phyloP scores from a whole-genome alignment of 1,140 invertebrate genomes.

The Polyergus mexicanus region DNA sequence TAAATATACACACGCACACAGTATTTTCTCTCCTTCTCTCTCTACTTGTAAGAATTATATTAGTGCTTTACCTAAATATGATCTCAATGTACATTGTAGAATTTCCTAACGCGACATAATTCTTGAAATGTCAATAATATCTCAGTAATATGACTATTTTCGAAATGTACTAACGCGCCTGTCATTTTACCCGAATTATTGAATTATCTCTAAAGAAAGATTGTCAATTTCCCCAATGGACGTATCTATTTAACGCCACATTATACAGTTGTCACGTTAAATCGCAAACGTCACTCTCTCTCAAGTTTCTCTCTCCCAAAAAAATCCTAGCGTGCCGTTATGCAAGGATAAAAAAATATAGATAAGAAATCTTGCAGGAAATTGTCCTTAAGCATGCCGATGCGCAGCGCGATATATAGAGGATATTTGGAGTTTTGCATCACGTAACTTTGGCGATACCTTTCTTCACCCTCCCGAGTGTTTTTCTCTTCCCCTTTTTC shows the following conservation, averaged over 20 bases:
- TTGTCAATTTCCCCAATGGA: background rate
- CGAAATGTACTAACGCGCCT: background rate
- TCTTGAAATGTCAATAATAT: slow-evolving; percentile 4
- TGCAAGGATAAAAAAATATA: background rate
- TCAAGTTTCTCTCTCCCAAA: background rate
- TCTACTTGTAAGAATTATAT: slow-evolving; percentile 30
- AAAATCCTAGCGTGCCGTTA: background rate
- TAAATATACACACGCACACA: too few relatives aligned
- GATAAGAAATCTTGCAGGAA: slow-evolving; percentile 26
- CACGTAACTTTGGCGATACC: slow-evolving; percentile 23
- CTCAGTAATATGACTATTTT: background rate
- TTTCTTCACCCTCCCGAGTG: background rate
- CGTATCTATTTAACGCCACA: background rate
- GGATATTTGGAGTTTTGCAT: slow-evolving; percentile 24
- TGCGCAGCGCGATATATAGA: background rate
- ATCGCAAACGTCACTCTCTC: slow-evolving; percentile 12
- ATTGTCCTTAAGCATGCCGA: slow-evolving; percentile 18
- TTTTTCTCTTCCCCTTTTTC: slow-evolving; percentile 12
- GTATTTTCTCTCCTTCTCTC: background rate
- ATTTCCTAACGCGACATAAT: background rate
- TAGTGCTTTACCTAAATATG: background rate
- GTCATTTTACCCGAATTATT: slow-evolving; percentile 20
- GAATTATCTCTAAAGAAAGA: slow-evolving; percentile 6
- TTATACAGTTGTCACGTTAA: slow-evolving; percentile 23
- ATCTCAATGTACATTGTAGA: slow-evolving; percentile 2